Conservation (phyloP, 2,888 invertebrate species). For the Drosophila infuscata region DNA sequence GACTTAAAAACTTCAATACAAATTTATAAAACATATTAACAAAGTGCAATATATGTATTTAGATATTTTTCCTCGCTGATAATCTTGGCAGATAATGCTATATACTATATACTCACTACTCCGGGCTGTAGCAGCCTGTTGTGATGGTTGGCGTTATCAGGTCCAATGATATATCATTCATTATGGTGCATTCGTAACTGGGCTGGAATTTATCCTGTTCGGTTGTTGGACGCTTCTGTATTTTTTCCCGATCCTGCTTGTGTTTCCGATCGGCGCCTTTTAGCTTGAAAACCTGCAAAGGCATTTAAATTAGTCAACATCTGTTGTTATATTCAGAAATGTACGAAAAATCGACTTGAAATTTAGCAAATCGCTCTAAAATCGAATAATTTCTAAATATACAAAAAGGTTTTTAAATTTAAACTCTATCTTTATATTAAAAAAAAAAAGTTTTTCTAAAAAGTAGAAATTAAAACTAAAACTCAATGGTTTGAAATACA, state of each 20-base stretch:
- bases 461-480: neutral
- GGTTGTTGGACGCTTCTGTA: slow-evolving; percentile 92
- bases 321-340: neutral
- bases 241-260: slow-evolving; percentile 98
- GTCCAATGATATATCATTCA: slow-evolving; percentile 91
- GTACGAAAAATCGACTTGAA: neutral
- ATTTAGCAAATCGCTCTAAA: neutral
- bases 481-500: too few relatives aligned
- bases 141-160: slow-evolving; percentile 72
- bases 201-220: slow-evolving; percentile 97
- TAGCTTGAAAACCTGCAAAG: slow-evolving; percentile 90
- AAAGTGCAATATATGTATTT: neutral
- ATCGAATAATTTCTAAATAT: neutral
- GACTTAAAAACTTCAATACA: neutral
- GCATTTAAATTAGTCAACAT: neutral
- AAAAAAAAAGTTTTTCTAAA: neutral
- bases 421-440: neutral
- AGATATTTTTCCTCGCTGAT: neutral
- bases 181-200: slow-evolving; percentile 97
- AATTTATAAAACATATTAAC: too few relatives aligned
- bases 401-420: neutral
- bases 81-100: neutral
- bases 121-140: slow-evolving; percentile 84
- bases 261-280: slow-evolving; percentile 99
- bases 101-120: slow-evolving; percentile 82